Evolutionary conservation across 2,113 vertebrate species (phyloP), one percentile per base, ranked within the genome.

Genomic region (Orthonyx spaldingii): DNA sequence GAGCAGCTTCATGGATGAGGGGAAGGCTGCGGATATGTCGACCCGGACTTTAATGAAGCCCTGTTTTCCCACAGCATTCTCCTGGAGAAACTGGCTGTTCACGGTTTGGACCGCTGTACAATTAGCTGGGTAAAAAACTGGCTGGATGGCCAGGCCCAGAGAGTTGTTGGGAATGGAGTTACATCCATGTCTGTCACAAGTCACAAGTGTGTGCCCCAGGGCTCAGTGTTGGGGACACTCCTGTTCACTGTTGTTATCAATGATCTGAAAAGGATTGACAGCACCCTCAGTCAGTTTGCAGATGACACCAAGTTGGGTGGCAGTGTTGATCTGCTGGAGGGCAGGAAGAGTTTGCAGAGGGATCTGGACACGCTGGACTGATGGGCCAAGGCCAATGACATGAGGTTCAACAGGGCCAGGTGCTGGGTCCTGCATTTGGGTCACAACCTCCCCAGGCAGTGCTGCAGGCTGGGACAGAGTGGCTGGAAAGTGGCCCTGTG

Each of bases 211-310:
- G 22, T 4, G 9, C 47, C 55, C 4, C 15, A 32, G 30, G 47
- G n/a, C 63, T 42, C n/a, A 41, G 23, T 5, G 3, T 0, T 52
- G 60, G 16, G 44, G 15, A 8, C 37, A 24, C 10, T 55, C 24
- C 55, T 61, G 70, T 27, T 47, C 23, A 53, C 18, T 35, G 1
- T 2, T 2, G 1, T 28, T 68, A 59, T 26, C 39, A 59, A 11
- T 19, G 11, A 83, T 4, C 11, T 61, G 22, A 21, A 10, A 59
- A 37, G 8, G 11, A 61, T 35, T 0, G 0, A 69, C 0, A 0
- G 17, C 14, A 16, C 15, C 5, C n/a, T 49, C 30, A 9, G n/a
- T 22, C 16, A 22, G 5, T 35, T 53, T 68, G 39, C 20, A 75
- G 20, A 26, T 59, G 46, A 68, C 46, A 60, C 11, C 30, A 60